phyloP scores from a whole-genome alignment of 2,797 vertebrate genomes.

The Paramormyrops hopkinsi region DNA sequence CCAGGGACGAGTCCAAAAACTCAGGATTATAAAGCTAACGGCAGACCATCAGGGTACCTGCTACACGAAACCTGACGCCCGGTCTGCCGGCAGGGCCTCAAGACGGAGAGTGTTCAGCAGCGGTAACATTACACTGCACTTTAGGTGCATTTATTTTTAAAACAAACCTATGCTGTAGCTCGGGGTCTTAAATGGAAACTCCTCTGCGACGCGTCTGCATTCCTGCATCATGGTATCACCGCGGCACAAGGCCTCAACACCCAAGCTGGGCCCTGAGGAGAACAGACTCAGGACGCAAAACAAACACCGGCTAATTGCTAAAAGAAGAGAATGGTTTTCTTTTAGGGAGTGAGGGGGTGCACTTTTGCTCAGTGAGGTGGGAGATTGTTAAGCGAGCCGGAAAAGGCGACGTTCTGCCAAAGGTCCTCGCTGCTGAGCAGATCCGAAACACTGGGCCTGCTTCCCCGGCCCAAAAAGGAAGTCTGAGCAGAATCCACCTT shows the following conservation, averaged over 20 bases:
- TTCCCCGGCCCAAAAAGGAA: not conserved
- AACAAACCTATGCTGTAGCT: not conserved
- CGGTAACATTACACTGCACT: not conserved
- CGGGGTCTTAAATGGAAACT: not conserved
- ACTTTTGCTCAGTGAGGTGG: not conserved
- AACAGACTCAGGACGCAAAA: not conserved
- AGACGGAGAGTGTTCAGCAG: not conserved
- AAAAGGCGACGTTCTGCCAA: not conserved
- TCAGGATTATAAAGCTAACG: not conserved
- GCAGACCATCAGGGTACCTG: not conserved
- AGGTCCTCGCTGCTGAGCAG: not conserved
- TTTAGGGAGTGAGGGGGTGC: not conserved
- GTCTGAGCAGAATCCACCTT: not conserved
- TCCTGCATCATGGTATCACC: conserved; percentile 14
- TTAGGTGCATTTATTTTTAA: not conserved
- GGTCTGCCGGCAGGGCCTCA: not conserved
- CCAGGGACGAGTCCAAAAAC: not conserved
- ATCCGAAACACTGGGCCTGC: not conserved
- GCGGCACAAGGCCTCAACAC: not conserved
- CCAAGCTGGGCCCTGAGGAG: not conserved
- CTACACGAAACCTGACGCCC: not conserved
- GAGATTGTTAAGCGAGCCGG: not conserved
- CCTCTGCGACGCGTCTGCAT: not conserved
- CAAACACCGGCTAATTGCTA: not conserved
- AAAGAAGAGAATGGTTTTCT: not conserved